phyloP scores from a whole-genome alignment of 2,797 vertebrate species.

The Coregonus suidteri region DNA sequence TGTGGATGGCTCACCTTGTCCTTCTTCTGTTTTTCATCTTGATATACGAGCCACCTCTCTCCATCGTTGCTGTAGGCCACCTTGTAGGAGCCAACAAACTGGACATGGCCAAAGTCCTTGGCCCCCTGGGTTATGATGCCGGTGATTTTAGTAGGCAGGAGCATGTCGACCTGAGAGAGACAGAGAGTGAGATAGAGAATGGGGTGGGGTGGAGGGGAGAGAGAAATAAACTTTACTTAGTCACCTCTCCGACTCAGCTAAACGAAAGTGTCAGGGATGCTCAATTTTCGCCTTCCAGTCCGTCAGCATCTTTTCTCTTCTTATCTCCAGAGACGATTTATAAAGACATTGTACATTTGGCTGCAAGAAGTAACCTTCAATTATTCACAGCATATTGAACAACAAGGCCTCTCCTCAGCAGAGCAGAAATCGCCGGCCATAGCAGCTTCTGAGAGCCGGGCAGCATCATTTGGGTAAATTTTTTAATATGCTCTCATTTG shows the following conservation, averaged over 20 bases:
- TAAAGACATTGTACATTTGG: conserved; percentile 56
- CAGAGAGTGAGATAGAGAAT: background rate
- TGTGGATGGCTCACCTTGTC: conserved; percentile 85
- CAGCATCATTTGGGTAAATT: conserved; percentile 66
- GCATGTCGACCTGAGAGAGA: conserved; percentile 85
- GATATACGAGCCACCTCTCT: conserved; percentile 90
- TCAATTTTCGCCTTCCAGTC: conserved; percentile 33
- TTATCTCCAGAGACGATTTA: conserved; percentile 55
- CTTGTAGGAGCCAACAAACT: conserved; percentile 98
- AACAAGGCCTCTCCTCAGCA: conserved; percentile 69
- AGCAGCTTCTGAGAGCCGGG: conserved; percentile 60
- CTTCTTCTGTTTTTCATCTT: conserved; percentile 95
- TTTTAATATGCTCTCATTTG: conserved; percentile 73
- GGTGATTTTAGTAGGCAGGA: conserved; percentile 91
- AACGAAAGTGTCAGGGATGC: conserved; percentile 30
- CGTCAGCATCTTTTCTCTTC: conserved; percentile 50
- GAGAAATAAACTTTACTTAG: background rate
- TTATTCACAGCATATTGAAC: conserved; percentile 77
- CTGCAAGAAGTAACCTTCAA: conserved; percentile 64
- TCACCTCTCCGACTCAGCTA: conserved; percentile 4
- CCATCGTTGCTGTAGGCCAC: conserved; percentile 94
- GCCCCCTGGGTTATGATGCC: conserved; percentile 98
- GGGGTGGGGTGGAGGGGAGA: background rate
- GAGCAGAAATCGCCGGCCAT: conserved; percentile 60
- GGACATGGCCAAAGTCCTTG: conserved; percentile 97